Base-by-base conservation (phyloP, 2,888 invertebrate genomes). In the Netelia virgata region DNA sequence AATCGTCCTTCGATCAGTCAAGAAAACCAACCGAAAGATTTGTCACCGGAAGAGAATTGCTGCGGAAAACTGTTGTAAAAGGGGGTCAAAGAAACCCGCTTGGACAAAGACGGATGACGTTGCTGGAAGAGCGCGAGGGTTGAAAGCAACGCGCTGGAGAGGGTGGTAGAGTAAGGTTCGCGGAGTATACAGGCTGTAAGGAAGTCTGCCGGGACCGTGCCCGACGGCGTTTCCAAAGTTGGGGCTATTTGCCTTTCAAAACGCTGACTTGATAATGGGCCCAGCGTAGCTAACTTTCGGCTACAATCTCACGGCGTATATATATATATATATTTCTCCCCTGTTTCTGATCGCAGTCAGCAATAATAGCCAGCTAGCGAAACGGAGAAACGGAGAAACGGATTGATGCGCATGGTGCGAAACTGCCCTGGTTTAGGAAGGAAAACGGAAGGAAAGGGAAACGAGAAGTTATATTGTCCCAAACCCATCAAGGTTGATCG, bases 171-270 rank as follows among this genome's bases (percentile, higher is more conserved):
- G 66, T 36, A 50, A 55, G 16, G 28, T 70, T 57, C 18, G 63
- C 20, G 72, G 14, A 61, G 43, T 16, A 47, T 36, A 28, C 41
- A 61, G 77, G 59, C 53, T 16, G 28, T 10, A 8, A 74, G 69
- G 28, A 81, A 77, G 68, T 69, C 64, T 20, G 69, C 93, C 92
- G 86, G 94, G 94, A n/a, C 75, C 89, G 86, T 86, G 79, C 73
- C 82, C 81, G 78, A 79, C 78, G 84, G 83, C 81, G 91, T 90
- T 85, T 91, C 90, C 80, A 90, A 90, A 74, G 87, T 90, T 77
- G 73, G 76, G 76, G 75, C 87, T 87, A 87, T 90, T 90, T 89
- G 88, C 88, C 88, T 88, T 88, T 85, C 88, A 88, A 88, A 90
- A 88, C 88, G 89, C 87, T 89, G 90, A 90, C 86, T 88, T 83